Evolutionary conservation across 2,113 vertebrate species (phyloP), one percentile per base, ranked within the genome.

Genomic region (Callipepla californica): DNA sequence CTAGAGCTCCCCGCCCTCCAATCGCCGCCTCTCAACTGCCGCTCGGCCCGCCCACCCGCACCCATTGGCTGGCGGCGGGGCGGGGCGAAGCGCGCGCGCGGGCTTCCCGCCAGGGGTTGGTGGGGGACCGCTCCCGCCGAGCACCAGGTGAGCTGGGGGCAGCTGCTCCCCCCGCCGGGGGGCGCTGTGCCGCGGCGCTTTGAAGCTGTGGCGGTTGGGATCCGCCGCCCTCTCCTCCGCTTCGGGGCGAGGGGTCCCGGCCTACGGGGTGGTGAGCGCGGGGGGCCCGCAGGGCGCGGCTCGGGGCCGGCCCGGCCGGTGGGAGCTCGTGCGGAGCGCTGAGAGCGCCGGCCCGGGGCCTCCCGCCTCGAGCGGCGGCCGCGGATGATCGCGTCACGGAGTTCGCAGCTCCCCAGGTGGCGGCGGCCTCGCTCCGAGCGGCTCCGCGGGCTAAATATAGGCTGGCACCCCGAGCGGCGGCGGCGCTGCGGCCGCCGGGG

Each of bases 401-500:
- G 62, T 2, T 9, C 2, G 32, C 6, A 2, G 3, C 58, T 34
- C 28, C 67, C 22, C 59, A 25, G 85, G 57, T 57, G 72, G 59
- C 53, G 40, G 28, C n/a, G 5, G 86, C 3, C 63, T 38, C 3
- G 15, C 9, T 22, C 74, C 57, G 7, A 58, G 91, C 58, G 2
- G 84, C 80, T 94, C 94, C 86, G 3, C 26, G 4, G 50, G 58
- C 88, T 96, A 96, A 94, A 95, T 94, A 94, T 92, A 96, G 93
- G 32, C 11, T 75, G 88, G 36, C 65, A 3, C 13, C 16, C 32
- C 76, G 25, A 3, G 45, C 26, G 7, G 63, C 20, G 25, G 14
- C 11, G 22, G 23, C 9, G 1, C 28, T 40, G 8, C 5, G 10
- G 2, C 25, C 26, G 34, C 17, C 28, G 9, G 40, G 40, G 79